Conservation (phyloP, 2,888 invertebrate genomes). For the Sericinus montela region DNA sequence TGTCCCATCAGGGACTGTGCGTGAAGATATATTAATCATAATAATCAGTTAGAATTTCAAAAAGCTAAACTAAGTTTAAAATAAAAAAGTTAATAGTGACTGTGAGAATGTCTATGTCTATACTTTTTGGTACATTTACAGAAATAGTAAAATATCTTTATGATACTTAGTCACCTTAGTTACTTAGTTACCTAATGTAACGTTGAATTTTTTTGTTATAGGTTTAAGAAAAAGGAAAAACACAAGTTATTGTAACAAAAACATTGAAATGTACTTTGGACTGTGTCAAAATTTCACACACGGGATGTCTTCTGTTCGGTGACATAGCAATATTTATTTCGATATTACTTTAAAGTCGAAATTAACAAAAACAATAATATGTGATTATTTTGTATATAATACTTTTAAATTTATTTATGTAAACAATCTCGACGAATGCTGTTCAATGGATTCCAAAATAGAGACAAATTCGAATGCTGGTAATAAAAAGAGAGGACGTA, state of each 20-base stretch:
- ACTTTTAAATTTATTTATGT: conserved; percentile 36
- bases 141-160: too few relatives aligned
- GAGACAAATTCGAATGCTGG: conserved; percentile 42
- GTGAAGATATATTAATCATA: too few relatives aligned
- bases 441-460: conserved; percentile 65
- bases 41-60: too few relatives aligned
- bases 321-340: conserved; percentile 43
- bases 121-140: too few relatives aligned
- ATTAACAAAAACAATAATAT: conserved; percentile 34
- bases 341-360: conserved; percentile 51
- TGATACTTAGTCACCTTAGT: too few relatives aligned
- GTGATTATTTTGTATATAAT: conserved; percentile 33
- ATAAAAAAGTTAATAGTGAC: too few relatives aligned
- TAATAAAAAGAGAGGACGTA: conserved; percentile 45
- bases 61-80: too few relatives aligned
- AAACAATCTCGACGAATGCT: conserved; percentile 45
- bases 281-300: conserved; percentile 37
- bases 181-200: too few relatives aligned
- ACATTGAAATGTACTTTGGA: conserved; percentile 39
- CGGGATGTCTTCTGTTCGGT: conserved; percentile 49
- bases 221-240: conserved; percentile 19
- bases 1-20: too few relatives aligned
- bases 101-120: too few relatives aligned
- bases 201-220: background rate
- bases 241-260: conserved; percentile 30